Evolutionary conservation across 2,888 invertebrate species (phyloP).

Genomic region (Pseudococcus jackbeardsleyi): DNA sequence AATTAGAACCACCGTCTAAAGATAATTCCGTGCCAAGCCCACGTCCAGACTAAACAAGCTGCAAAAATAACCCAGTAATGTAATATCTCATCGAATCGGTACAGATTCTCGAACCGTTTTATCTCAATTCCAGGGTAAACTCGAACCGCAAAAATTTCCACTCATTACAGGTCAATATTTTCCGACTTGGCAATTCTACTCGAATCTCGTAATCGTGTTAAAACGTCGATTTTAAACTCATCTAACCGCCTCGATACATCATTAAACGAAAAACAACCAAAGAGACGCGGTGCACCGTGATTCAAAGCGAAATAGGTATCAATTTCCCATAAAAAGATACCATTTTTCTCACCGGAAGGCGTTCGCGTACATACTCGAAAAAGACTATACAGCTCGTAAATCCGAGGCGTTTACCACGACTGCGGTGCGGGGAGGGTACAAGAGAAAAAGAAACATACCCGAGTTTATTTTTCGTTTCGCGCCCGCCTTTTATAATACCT

Average conservation of each 20-base stretch:
- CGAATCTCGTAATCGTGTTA: neutral
- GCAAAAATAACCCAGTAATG: too few species aligned
- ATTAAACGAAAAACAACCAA: neutral
- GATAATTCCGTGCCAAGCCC: too few species aligned
- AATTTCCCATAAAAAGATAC: conserved; percentile 25
- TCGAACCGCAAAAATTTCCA: too few species aligned
- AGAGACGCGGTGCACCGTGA: neutral
- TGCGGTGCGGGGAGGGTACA: neutral
- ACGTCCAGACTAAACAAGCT: too few species aligned
- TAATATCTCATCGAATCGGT: too few species aligned
- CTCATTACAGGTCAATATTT: too few species aligned
- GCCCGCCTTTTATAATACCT: neutral
- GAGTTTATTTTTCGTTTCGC: conserved; percentile 12
- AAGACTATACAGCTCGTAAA: neutral
- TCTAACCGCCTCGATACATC: neutral
- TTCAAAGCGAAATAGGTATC: conserved; percentile 20
- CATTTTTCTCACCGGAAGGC: conserved; percentile 22
- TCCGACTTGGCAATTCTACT: too few species aligned
- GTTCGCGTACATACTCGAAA: neutral
- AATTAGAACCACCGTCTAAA: too few species aligned
- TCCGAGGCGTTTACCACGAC: neutral
- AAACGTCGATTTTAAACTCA: neutral
- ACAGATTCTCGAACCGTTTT: too few species aligned
- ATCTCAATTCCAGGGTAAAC: too few species aligned
- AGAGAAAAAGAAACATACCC: neutral